These are phyloP conservation scores for Serrognathus titanus DNA, from an alignment of 2,888 invertebrate genomes.

Conservation along the genomic window DNA sequence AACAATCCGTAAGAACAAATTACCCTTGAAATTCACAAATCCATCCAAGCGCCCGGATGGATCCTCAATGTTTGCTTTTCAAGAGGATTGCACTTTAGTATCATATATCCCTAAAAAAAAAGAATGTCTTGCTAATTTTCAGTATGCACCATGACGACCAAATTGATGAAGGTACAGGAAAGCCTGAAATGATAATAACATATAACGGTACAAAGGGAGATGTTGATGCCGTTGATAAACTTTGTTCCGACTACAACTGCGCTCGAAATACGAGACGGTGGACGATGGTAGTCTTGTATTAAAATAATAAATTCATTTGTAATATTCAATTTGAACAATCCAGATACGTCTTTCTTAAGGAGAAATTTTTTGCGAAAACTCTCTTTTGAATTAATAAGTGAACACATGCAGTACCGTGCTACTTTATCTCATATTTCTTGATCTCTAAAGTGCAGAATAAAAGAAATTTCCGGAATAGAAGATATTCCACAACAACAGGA, in stretches of 20 bases:
- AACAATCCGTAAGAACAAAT: constrained; percentile 14
- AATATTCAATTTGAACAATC: constrained; percentile 3
- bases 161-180: constrained; percentile 10
- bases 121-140: constrained; percentile 6
- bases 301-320: constrained; percentile 6
- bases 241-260: constrained; percentile 5
- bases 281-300: constrained; percentile 13
- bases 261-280: constrained; percentile 10
- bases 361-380: constrained; percentile 8
- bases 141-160: constrained; percentile 9
- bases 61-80: constrained; percentile 11
- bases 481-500: neutral
- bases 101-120: constrained; percentile 9
- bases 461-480: too few species aligned
- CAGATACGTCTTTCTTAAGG: neutral
- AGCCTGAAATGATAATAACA: constrained; percentile 7
- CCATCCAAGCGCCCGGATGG: constrained; percentile 5
- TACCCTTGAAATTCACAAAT: too few species aligned
- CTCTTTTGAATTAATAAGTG: neutral
- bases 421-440: neutral
- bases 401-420: neutral
- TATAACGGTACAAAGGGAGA: constrained; percentile 8
- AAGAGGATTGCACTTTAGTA: constrained; percentile 4
- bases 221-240: constrained; percentile 4
- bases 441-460: neutral